Evolutionary conservation across 2,888 invertebrate species (phyloP), one percentile per base, ranked within the genome.

Genomic region (Adelphocoris suturalis): DNA sequence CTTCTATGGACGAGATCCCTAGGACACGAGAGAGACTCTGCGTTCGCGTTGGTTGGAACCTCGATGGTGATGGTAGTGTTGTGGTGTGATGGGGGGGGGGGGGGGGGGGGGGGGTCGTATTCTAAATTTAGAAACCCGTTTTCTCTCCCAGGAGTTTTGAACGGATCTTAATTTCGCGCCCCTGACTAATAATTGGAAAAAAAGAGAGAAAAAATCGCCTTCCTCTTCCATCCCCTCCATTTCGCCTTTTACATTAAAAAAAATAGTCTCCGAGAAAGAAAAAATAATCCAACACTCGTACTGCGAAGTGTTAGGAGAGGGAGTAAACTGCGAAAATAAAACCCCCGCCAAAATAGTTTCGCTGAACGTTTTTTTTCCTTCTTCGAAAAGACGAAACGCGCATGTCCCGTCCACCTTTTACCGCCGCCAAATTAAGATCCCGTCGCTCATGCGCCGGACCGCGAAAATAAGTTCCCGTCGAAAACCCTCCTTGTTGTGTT

Each of bases 401-500:
- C 76, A 28, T 76, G 76, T 76, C 4, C 76, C 9, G 19, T 27
- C 5, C 12, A 37, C 27, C 23, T 23, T 5, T 16, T 5, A 48
- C 68, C 68, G 19, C 16, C 76, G 76, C 76, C 23, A 37, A 76
- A 76, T 23, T 76, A 76, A 76, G 4, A 23, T 16, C 76, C 76
- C 76, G 76, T 76, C 27, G 27, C 12, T n/a, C 12, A 76, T 28
- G 23, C 16, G 19, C n/a, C n/a, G n/a, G n/a, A n/a, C n/a, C 68
- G 68, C 68, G 68, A 23, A 68, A 68, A 68, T 68, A 68, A 68
- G 19, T 68, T 68, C 68, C 68, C 68, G 68, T 68, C 68, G 23
- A 68, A 68, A 9, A n/a, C 11, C 76, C 37, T 27, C 76, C 76
- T 57, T 16, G 68, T 76, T 16, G 76, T 5, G 12, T 12, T 37